Base-by-base conservation (phyloP, 2,888 invertebrate species). In the Melieria omissa region DNA sequence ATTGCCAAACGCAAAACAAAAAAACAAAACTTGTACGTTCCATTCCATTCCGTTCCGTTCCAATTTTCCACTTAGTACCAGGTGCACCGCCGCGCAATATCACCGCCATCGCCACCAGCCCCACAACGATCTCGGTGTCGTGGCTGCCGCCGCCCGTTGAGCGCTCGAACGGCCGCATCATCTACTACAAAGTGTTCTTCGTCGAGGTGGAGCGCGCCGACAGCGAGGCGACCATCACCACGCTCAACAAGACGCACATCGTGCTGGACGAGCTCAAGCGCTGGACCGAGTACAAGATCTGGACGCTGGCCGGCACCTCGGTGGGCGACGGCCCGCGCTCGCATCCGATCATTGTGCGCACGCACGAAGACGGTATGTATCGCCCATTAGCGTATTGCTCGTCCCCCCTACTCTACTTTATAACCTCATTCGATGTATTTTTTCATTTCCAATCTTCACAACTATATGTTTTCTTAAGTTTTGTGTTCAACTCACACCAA, bases 341-440 rank as follows among this genome's bases (percentile, higher is more conserved):
- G 81, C 93, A 93, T 88, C 96, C 96, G 77, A 93, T 97, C 90
- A 92, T 93, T 84, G 93, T 97, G 83, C 93, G 94, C 90, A 98
- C 98, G 80, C 95, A 95, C 87, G 98, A 98, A 93, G 98, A 97
- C 93, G 98, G 99, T 99, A 97, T 93, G 97, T 94, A 86, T 82
- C 44, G 29, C 29, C 29, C 29, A 29, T 29, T 29, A 29, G 29
- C 29, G 29, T 29, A 29, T 29, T 29, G 29, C 29, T 29, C 29
- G 29, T 29, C 29, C 29, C 29, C 16, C 29, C 29, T 52, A n/a
- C n/a, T 65, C 45, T 29, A 29, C 45, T 65, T 65, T n/a, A 49
- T 12, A 49, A 49, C 1, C 9, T 49, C 10, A 10, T 49, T 49
- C 49, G 16, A 41, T 58, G 52, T 47, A 9, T 60, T 60, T 66